Percentiles rank a stretch among this genome's conserved stretches.
phyloP scores from a whole-genome alignment of 2,888 invertebrate genomes.

The Sinohyriopsis cumingii region DNA sequence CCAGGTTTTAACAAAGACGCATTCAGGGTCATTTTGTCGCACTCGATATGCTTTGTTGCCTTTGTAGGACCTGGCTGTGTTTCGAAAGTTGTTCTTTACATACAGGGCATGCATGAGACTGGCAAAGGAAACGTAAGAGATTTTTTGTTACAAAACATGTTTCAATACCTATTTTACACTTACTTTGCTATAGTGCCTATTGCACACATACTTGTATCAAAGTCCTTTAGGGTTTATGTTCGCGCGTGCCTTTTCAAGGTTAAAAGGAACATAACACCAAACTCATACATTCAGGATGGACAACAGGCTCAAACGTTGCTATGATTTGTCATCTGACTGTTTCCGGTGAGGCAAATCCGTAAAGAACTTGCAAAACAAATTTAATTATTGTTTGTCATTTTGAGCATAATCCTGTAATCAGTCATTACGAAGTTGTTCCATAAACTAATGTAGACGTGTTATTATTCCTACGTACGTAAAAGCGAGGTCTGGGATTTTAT shows the following conservation, averaged over 20 bases:
- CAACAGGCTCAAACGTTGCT: slow-evolving; percentile 22
- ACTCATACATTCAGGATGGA: background rate
- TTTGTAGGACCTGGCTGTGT: slow-evolving; percentile 50
- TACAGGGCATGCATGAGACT: slow-evolving; percentile 27
- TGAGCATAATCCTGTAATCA: too few species aligned
- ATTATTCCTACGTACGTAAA: too few species aligned
- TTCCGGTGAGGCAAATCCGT: too few species aligned
- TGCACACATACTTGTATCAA: slow-evolving; percentile 42
- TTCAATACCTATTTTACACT: slow-evolving; percentile 52
- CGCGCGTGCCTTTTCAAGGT: slow-evolving; percentile 17
- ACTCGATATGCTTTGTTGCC: slow-evolving; percentile 44
- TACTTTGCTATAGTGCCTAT: slow-evolving; percentile 52
- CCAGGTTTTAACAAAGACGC: slow-evolving; percentile 36
- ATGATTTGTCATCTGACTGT: background rate
- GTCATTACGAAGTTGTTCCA: too few species aligned
- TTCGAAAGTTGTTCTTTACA: slow-evolving; percentile 40
- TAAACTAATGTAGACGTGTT: too few species aligned
- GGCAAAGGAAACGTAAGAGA: slow-evolving; percentile 26
- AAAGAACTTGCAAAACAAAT: too few species aligned
- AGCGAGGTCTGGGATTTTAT: too few species aligned
- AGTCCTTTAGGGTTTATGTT: slow-evolving; percentile 26
- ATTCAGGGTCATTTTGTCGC: slow-evolving; percentile 38
- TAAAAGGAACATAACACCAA: slow-evolving; percentile 12
- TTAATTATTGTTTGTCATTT: too few species aligned
- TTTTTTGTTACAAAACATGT: slow-evolving; percentile 43